Conservation (phyloP, 2,113 vertebrate genomes). For the Ophthalmotilapia sp. region DNA sequence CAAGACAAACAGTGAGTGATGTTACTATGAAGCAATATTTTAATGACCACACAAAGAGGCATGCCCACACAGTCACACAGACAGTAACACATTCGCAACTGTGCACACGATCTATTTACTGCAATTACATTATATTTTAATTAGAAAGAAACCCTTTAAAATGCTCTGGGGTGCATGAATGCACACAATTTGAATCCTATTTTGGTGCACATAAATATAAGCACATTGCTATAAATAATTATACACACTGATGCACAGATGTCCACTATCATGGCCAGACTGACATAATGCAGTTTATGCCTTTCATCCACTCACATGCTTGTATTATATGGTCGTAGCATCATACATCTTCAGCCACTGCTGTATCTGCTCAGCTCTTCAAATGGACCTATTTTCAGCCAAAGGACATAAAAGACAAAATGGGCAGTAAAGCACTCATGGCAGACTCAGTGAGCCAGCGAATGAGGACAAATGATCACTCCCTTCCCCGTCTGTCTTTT, state of each 20-base stretch:
- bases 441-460: background rate
- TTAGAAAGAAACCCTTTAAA: background rate
- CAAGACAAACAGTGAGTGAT: slow-evolving; percentile 4
- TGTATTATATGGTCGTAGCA: background rate
- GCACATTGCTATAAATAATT: background rate
- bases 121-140: background rate
- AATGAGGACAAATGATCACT: slow-evolving; percentile 20
- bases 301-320: background rate
- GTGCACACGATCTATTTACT: background rate
- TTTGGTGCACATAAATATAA: background rate
- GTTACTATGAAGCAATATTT: background rate
- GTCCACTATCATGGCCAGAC: background rate
- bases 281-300: background rate
- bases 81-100: background rate
- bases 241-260: background rate
- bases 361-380: background rate
- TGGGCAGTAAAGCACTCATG: background rate
- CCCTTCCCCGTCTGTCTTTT: background rate
- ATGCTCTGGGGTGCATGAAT: background rate
- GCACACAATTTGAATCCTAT: background rate
- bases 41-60: background rate
- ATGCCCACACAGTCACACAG: background rate
- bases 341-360: background rate
- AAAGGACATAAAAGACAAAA: slow-evolving; percentile 10
- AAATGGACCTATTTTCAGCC: background rate